Base-by-base conservation (phyloP, 2,113 vertebrate genomes). In the Phylloscopus whistleri region DNA sequence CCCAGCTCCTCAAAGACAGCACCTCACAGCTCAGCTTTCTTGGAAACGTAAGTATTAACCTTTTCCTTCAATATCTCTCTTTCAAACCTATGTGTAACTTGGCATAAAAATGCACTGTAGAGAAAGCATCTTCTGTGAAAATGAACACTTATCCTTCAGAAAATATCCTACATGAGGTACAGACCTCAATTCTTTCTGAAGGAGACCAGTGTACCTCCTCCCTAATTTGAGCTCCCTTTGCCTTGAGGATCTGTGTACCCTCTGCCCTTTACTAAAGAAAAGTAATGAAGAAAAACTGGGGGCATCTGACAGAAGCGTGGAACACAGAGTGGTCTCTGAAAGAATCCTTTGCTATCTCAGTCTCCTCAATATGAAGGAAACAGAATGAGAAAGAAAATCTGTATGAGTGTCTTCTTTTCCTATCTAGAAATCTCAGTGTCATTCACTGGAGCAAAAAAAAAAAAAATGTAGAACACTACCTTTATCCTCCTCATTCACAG, bases 371-470 rank as follows among this genome's bases (percentile, higher is more conserved):
- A 6, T 16, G 46, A 84, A 84, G 30, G 33, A 43, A 84, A 43
- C 63, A 53, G 27, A 76, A 76, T 43, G 24, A 88, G 68, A 93
- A 94, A 88, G 86, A 84, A 95, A 94, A 96, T 79, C 84, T 27
- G 30, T 75, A 62, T 2, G 2, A 91, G 13, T 31, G 60, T 60
- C 78, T 64, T 68, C 37, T 94, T 92, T 31, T 51, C 26, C 48
- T 82, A 76, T 79, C 92, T 87, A 64, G 75, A 93, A 93, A 91
- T 89, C 84, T 89, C 26, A 51, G 26, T 0, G 0, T 82, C 78
- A 76, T 41, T 91, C 66, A 93, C 0, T 58, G 44, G n/a, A 81
- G n/a, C 8, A 91, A 87, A 41, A 39, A 22, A 39, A 22, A 39
- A 37, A 22, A 51, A 63, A 63, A n/a, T 72, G 89, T 74, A 81